Evolutionary conservation across 2,888 invertebrate genomes (phyloP).

Genomic region (Spilarctia lutea): DNA sequence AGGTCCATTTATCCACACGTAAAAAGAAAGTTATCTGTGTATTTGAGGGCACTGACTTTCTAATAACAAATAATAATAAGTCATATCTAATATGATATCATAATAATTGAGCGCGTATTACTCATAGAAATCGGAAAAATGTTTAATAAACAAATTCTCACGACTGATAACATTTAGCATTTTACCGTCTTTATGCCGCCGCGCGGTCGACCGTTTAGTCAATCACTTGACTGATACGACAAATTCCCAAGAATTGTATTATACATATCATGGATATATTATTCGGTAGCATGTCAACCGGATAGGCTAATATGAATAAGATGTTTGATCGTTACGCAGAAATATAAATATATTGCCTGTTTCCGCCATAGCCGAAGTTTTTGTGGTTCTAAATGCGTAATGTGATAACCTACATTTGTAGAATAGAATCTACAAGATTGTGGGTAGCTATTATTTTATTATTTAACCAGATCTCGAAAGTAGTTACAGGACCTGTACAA

Average conservation of each 20-base stretch:
- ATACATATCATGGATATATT: conserved; percentile 20
- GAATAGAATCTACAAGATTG: neutral
- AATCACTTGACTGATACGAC: conserved; percentile 65
- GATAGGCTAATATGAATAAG: conserved; percentile 19
- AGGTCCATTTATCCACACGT: no score
- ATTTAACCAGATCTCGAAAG: neutral
- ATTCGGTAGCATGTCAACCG: conserved; percentile 36
- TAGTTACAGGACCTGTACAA: neutral
- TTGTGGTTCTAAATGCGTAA: neutral
- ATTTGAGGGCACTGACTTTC: no score
- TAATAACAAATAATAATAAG: no score
- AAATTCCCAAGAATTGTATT: conserved; percentile 59
- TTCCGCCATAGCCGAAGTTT: neutral
- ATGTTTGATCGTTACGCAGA: conserved; percentile 1
- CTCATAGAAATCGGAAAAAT: conserved; percentile 12
- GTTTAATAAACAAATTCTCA: conserved; percentile 41
- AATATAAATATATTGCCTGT: conserved; percentile 2
- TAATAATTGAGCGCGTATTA: neutral
- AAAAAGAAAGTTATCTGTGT: no score
- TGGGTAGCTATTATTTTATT: neutral
- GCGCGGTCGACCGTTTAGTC: conserved; percentile 28
- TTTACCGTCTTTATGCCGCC: conserved; percentile 35
- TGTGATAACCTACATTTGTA: neutral
- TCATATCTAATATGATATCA: neutral
- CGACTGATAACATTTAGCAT: conserved; percentile 39